Percentiles rank a stretch among this genome's conserved stretches.
Conservation (phyloP, 2,113 vertebrate genomes). For the Antechinus stuartii region DNA sequence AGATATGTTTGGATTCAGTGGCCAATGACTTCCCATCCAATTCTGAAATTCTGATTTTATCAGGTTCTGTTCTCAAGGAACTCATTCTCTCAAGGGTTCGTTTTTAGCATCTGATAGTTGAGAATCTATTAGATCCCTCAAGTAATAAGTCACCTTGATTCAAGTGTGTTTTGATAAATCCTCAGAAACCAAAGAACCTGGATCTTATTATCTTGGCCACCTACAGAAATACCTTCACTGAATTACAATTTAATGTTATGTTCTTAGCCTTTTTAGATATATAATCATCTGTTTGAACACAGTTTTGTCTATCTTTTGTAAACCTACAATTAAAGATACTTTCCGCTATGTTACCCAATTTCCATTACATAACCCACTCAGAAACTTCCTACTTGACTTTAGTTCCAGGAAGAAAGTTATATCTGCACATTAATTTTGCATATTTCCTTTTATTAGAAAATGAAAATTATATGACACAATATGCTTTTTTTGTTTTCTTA, state of each 20-base stretch:
- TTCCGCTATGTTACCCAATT: background rate
- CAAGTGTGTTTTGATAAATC: background rate
- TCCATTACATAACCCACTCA: background rate
- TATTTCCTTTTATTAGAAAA: background rate
- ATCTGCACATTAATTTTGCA: background rate
- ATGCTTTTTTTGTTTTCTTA: background rate
- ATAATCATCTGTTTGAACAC: background rate
- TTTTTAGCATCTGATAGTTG: background rate
- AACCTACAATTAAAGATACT: background rate
- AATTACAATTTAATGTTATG: background rate
- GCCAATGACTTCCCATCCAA: background rate
- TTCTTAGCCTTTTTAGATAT: background rate
- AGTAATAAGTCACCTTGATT: background rate
- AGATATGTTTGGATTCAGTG: background rate
- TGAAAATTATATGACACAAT: background rate
- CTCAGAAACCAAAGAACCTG: background rate
- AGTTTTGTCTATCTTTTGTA: background rate
- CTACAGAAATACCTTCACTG: background rate
- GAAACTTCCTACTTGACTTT: background rate
- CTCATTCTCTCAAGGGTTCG: background rate
- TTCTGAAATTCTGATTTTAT: background rate
- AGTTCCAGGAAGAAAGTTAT: background rate
- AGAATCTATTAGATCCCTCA: background rate
- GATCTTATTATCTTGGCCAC: background rate
- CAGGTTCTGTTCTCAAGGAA: background rate